phyloP scores from a whole-genome alignment of 2,113 vertebrate genomes.

The Felis catus region F.catus_Fca126_mat1.0 CM031421.1:93100001-93100500 shows the following conservation, averaged over 20 bases:
- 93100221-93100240: background rate
- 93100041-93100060: background rate
- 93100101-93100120: background rate
- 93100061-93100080: background rate
- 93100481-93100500: background rate
- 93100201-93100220: background rate
- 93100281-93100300: background rate
- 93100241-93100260: background rate
- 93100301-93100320: background rate
- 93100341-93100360: background rate
- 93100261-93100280: background rate
- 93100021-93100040: background rate
- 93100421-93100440: background rate
- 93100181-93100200: background rate
- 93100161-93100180: background rate
- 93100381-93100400: background rate
- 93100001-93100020: background rate
- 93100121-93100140: background rate
- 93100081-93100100: rapidly evolving
- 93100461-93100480: background rate
- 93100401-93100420: background rate
- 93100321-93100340: background rate
- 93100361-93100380: background rate
- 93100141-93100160: background rate
- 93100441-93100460: background rate